Evolutionary conservation across 2,888 invertebrate species (phyloP).

Genomic region (Elegia similella): DNA sequence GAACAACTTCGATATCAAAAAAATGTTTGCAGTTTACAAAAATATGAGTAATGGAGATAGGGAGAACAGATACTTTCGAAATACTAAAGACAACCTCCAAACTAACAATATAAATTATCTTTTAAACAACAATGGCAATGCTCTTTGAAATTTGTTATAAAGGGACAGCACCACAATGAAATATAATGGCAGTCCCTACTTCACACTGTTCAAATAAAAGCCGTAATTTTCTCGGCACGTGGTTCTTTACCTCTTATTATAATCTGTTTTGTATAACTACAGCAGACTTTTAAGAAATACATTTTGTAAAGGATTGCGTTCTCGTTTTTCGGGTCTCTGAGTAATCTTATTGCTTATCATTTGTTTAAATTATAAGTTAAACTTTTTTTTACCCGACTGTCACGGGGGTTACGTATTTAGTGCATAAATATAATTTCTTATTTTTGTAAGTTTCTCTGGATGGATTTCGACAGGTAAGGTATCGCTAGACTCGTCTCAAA

Average conservation of each 20-base stretch:
- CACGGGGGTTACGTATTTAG: no score
- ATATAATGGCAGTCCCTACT: slow-evolving; percentile 3
- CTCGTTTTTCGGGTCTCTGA: no score
- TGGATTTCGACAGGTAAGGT: no score
- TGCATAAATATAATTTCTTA: no score
- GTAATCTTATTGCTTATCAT: neutral
- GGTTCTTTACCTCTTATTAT: neutral
- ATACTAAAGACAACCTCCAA: neutral
- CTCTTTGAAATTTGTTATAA: neutral
- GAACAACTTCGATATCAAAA: no score
- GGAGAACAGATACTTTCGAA: neutral
- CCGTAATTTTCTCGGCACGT: neutral
- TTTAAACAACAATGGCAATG: neutral
- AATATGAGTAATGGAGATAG: no score
- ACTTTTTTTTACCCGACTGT: no score
- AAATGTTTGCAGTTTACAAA: no score
- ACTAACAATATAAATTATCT: neutral
- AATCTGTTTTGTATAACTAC: neutral
- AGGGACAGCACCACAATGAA: slow-evolving; percentile 3
- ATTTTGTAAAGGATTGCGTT: neutral
- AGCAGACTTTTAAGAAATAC: neutral
- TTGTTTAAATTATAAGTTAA: no score
- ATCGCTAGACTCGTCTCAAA: no score
- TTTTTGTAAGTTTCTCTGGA: no score
- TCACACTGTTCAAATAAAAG: slow-evolving; percentile 6